A percentile compares a stretch with the other conserved stretches of the same genome.
phyloP scores from a whole-genome alignment of 2,113 vertebrate genomes.

The Anser brachyrhynchus region DNA sequence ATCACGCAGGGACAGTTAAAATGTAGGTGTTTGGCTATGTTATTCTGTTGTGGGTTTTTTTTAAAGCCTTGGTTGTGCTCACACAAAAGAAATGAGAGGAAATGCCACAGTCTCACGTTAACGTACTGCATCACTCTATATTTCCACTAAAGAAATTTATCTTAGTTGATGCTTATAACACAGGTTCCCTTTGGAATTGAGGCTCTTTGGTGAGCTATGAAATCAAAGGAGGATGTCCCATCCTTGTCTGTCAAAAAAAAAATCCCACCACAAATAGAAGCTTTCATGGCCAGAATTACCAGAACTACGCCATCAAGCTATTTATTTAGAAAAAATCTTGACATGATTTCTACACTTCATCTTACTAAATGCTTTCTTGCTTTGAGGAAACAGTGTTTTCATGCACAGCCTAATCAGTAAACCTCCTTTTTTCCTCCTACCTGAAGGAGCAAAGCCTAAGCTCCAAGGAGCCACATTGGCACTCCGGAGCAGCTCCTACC shows the following conservation, averaged over 20 bases:
- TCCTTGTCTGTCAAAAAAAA: neutral
- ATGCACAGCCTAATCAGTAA: neutral
- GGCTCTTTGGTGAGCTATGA: neutral
- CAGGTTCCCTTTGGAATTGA: neutral
- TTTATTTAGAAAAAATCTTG: neutral
- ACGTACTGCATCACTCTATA: neutral
- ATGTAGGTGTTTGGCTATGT: neutral
- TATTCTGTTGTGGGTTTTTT: neutral
- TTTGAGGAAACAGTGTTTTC: neutral
- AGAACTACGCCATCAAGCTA: neutral
- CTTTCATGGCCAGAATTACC: neutral
- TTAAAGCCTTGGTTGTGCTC: neutral
- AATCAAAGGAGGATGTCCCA: neutral
- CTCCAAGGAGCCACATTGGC: neutral
- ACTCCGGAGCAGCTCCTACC: neutral
- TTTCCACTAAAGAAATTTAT: neutral
- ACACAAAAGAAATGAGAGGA: neutral
- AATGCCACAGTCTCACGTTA: neutral
- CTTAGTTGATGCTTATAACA: neutral
- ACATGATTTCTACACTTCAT: neutral
- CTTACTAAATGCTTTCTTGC: neutral
- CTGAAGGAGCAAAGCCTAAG: neutral
- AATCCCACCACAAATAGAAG: neutral
- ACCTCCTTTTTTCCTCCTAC: neutral
- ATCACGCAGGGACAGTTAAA: neutral